phyloP scores from a whole-genome alignment of 1,140 invertebrate genomes.

The Littorina saxatilis region DNA sequence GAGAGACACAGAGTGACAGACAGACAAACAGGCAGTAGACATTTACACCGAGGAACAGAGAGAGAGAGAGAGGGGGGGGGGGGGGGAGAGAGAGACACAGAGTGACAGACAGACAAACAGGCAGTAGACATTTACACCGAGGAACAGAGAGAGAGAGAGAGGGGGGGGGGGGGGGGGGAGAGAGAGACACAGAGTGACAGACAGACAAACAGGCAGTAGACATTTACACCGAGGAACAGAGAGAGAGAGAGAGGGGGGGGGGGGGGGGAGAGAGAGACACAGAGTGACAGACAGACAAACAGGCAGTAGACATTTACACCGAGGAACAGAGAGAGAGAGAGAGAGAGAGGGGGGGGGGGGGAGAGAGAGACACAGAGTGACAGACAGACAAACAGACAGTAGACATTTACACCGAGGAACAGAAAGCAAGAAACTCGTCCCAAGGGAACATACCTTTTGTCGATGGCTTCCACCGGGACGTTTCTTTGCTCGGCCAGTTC shows the following conservation, averaged over 20 bases:
- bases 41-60: no score
- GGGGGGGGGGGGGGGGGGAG: background rate
- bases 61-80: background rate
- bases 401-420: background rate
- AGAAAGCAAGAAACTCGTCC: background rate
- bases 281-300: background rate
- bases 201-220: background rate
- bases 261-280: background rate
- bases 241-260: background rate
- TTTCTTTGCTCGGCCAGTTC: conserved; percentile 95
- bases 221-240: no score
- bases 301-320: no score
- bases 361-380: background rate
- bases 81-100: background rate
- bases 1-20: background rate
- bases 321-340: background rate
- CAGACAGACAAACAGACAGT: background rate
- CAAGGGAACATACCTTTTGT: conserved; percentile 67
- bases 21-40: background rate
- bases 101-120: background rate
- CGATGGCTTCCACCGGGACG: conserved; percentile 86
- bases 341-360: background rate
- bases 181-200: background rate
- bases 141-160: background rate
- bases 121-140: background rate